Conservation (phyloP, 2,888 invertebrate species). For the Eupsilia transversa region DNA sequence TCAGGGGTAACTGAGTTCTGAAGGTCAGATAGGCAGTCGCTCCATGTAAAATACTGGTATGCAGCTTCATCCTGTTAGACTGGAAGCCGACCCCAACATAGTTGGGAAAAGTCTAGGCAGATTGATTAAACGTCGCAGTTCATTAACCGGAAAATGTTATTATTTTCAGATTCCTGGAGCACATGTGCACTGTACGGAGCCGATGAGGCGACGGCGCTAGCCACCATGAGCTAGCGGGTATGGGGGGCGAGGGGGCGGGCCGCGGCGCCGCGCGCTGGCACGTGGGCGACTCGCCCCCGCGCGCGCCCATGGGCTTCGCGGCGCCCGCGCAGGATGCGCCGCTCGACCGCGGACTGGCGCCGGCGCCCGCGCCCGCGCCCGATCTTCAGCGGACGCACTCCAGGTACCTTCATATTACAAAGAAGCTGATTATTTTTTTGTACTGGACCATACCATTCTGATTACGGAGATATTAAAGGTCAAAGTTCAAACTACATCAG, state of each 20-base stretch:
- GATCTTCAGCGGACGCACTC: conserved; percentile 93
- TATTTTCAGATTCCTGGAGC: conserved; percentile 56
- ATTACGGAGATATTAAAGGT: not conserved
- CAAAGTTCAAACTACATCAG: not conserved
- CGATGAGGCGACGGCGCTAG: conserved; percentile 82
- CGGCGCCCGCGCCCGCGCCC: conserved; percentile 86
- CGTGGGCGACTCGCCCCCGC: conserved; percentile 91
- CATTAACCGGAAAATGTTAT: conserved; percentile 1
- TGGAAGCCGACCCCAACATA: not conserved
- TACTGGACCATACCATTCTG: not conserved
- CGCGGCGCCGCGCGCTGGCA: conserved; percentile 92
- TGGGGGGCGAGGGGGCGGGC: conserved; percentile 92
- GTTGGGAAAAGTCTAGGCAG: not conserved
- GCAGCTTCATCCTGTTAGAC: not conserved
- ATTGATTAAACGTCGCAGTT: not conserved
- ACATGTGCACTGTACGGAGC: conserved; percentile 77
- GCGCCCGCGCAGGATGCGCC: conserved; percentile 91
- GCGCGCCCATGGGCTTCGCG: conserved; percentile 90
- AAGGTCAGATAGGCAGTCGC: not conserved
- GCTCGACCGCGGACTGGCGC: conserved; percentile 88
- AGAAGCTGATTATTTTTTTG: no score
- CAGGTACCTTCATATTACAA: conserved; percentile 78
- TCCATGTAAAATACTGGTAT: not conserved
- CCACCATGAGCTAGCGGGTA: conserved; percentile 89
- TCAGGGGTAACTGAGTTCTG: not conserved